phyloP scores from a whole-genome alignment of 2,113 vertebrate species.

The Neofelis nebulosa region DNA sequence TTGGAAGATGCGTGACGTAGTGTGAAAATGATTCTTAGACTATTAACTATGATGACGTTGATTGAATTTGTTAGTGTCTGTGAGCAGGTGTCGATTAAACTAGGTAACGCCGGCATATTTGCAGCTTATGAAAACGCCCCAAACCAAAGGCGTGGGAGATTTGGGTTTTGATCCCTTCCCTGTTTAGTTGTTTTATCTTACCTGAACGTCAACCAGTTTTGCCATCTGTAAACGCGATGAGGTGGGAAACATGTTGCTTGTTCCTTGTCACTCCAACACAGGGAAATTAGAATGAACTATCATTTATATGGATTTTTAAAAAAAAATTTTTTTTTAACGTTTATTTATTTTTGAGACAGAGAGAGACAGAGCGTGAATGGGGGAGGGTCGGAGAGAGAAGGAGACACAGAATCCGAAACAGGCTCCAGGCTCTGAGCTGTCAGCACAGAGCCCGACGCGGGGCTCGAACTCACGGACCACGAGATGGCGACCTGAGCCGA shows the following conservation, averaged over 20 bases:
- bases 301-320: neutral
- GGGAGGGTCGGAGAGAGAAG: no score
- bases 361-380: no score
- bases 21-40: neutral
- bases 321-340: no score
- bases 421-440: no score
- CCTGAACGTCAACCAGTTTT: neutral
- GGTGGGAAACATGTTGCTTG: neutral
- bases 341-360: no score
- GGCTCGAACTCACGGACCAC: no score
- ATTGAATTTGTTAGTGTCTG: neutral
- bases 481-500: no score
- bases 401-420: no score
- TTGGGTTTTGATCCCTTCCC: constrained; percentile 11
- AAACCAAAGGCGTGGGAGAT: constrained; percentile 7
- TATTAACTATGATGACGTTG: neutral
- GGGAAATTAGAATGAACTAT: neutral
- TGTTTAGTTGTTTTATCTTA: constrained; percentile 1
- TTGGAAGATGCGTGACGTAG: neutral
- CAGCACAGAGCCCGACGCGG: no score
- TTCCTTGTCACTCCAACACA: neutral
- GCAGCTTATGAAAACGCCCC: neutral
- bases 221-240: neutral
- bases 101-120: neutral
- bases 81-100: neutral